Evolutionary conservation across 2,797 vertebrate genomes (phyloP).

Genomic region (Sebastes iracundus): DNA sequence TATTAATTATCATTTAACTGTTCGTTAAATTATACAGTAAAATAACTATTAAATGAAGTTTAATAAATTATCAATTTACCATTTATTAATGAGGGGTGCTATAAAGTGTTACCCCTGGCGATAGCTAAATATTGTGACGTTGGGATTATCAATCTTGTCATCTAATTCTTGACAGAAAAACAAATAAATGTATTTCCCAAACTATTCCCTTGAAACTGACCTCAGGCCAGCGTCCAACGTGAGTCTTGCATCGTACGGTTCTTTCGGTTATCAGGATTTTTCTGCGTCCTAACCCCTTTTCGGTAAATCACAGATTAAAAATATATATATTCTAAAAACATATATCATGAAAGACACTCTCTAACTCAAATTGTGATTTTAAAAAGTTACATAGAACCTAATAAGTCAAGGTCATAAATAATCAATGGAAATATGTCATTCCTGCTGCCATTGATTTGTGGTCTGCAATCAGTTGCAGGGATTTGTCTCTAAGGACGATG

Average conservation of each 20-base stretch:
- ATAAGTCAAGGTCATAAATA: slow-evolving; percentile 15
- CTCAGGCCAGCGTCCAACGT: not conserved
- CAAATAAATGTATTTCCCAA: not conserved
- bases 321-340: not conserved
- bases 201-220: not conserved
- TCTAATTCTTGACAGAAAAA: not conserved
- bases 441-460: not conserved
- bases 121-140: not conserved
- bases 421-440: slow-evolving; percentile 2
- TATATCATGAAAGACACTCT: not conserved
- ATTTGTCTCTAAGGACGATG: not conserved
- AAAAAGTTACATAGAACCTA: not conserved
- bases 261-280: not conserved
- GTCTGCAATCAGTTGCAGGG: slow-evolving; percentile 25
- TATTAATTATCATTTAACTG: too few relatives aligned
- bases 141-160: not conserved
- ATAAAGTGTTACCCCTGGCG: too few relatives aligned
- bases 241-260: not conserved
- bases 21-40: too few relatives aligned
- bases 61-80: too few relatives aligned
- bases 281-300: not conserved
- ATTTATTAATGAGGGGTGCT: too few relatives aligned
- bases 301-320: not conserved
- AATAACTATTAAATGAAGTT: too few relatives aligned
- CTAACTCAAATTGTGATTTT: not conserved